Base-by-base conservation (phyloP, 2,797 vertebrate species). In the Acrossocheilus wenchowensis region DNA sequence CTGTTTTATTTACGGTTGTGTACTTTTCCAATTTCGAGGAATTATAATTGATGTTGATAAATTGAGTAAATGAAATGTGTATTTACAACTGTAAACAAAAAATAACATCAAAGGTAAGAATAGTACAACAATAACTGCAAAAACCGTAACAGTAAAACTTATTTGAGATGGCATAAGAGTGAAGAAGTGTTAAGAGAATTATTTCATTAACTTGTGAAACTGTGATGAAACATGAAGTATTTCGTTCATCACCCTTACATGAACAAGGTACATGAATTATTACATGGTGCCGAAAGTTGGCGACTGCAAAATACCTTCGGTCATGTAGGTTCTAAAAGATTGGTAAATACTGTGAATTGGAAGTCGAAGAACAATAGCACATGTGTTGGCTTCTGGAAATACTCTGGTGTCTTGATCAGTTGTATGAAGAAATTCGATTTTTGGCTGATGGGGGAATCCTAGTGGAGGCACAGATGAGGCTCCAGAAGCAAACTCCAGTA, bases 391-490 rank as follows among this genome's bases (percentile, higher is more conserved):
- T 26, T 85, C 83, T 68, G 60, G 74, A 77, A 78, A 85, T 26
- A 69, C 78, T 85, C 54, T 78, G 39, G 26, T 85, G 30, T 45
- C 74, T 50, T 78, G 43, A 74, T 43, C 72, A 74, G 14, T 30
- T 45, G 71, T 14, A 48, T 68, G 74, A 34, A 85, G 60, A 66
- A 85, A 85, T 45, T 69, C 1, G 15, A 78, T 78, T 50, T 64
- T 60, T 78, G 60, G 83, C 74, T 78, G 30, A 77, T 78, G 54
- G 60, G 74, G 62, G 41, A 78, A 78, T 64, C 83, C 72, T 30
- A 84, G 83, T 15, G 83, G 73, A 78, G 83, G 73, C 83, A 84
- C 83, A n/a, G 83, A 41, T 77, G 83, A 78, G 36, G 73, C 73
- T 77, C 73, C 83, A 54, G 83, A 84, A 48, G 83, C 54, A 66